Evolutionary conservation across 2,888 invertebrate genomes (phyloP).

Genomic region (Chrysolina oricalcia): DNA sequence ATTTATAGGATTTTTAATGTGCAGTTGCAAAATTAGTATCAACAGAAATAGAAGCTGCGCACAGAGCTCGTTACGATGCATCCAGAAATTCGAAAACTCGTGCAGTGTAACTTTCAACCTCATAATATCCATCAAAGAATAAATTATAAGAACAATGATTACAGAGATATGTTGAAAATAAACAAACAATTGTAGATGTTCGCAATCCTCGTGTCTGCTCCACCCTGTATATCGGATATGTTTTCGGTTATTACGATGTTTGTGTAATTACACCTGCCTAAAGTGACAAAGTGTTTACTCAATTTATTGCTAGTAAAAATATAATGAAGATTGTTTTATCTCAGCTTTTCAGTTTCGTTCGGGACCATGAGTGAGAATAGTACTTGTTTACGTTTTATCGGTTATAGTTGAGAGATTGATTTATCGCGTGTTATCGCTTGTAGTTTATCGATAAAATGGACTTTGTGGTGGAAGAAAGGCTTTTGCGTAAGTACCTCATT

Average conservation of each 20-base stretch:
- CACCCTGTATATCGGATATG: constrained; percentile 32
- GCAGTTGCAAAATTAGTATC: constrained; percentile 15
- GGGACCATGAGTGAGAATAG: constrained; percentile 25
- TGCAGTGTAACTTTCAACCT: too few relatives aligned
- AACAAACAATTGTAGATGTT: neutral
- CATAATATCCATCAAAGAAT: neutral
- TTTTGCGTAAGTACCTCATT: constrained; percentile 44
- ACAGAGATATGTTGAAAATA: too few relatives aligned
- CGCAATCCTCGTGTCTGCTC: neutral
- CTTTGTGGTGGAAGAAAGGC: constrained; percentile 33
- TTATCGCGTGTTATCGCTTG: constrained; percentile 18
- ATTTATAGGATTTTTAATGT: constrained; percentile 17
- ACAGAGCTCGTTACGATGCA: neutral
- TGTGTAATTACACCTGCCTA: constrained; percentile 36
- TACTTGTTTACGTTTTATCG: constrained; percentile 6
- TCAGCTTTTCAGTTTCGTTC: constrained; percentile 30
- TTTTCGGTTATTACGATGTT: constrained; percentile 30
- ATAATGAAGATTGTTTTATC: constrained; percentile 43
- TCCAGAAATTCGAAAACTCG: neutral
- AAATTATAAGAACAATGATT: too few relatives aligned
- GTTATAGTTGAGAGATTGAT: constrained; percentile 6
- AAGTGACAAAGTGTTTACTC: constrained; percentile 43
- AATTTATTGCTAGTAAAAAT: constrained; percentile 38
- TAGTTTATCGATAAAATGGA: constrained; percentile 30
- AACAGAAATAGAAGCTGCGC: constrained; percentile 14